phyloP scores from a whole-genome alignment of 2,888 invertebrate genomes.

The Rhingia rostrata region DNA sequence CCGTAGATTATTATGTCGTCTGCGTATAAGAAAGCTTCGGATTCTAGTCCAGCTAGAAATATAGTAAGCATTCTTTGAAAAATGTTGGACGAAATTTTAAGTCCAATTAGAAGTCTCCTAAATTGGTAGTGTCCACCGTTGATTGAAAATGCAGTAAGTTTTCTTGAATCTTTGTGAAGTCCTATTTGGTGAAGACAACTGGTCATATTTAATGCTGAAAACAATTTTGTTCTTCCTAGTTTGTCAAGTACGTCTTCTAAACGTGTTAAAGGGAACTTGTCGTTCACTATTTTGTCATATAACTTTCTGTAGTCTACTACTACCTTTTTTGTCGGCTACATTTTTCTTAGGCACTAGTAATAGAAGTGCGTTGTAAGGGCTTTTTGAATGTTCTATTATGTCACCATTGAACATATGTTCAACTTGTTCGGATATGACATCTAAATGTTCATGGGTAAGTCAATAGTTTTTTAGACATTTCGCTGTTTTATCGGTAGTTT shows the following conservation, averaged over 20 bases:
- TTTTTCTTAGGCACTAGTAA: conserved; percentile 22
- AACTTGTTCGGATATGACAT: not conserved
- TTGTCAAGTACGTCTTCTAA: too few species aligned
- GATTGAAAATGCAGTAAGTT: conserved; percentile 61
- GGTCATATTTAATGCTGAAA: conserved; percentile 61
- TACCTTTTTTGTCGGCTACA: conserved; percentile 25
- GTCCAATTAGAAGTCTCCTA: conserved; percentile 63
- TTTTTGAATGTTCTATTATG: conserved; percentile 28
- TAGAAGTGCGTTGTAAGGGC: conserved; percentile 18
- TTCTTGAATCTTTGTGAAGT: conserved; percentile 49
- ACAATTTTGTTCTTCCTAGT: conserved; percentile 61
- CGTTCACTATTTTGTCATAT: conserved; percentile 49
- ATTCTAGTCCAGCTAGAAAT: conserved; percentile 49
- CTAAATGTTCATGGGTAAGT: conserved; percentile 15
- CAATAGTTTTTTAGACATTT: conserved; percentile 23
- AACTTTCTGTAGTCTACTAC: conserved; percentile 39
- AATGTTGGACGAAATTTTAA: conserved; percentile 69
- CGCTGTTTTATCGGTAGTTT: conserved; percentile 28
- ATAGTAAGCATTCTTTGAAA: conserved; percentile 73
- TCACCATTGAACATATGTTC: not conserved
- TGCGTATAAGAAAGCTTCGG: conserved; percentile 69
- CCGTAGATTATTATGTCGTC: conserved; percentile 75
- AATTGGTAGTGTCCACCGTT: conserved; percentile 65
- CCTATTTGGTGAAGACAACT: conserved; percentile 62
- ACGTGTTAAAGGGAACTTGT: conserved; percentile 57